These are phyloP conservation scores for Ciconia maguari DNA, from an alignment of 2,113 vertebrate species.

Conservation along the genomic window DNA sequence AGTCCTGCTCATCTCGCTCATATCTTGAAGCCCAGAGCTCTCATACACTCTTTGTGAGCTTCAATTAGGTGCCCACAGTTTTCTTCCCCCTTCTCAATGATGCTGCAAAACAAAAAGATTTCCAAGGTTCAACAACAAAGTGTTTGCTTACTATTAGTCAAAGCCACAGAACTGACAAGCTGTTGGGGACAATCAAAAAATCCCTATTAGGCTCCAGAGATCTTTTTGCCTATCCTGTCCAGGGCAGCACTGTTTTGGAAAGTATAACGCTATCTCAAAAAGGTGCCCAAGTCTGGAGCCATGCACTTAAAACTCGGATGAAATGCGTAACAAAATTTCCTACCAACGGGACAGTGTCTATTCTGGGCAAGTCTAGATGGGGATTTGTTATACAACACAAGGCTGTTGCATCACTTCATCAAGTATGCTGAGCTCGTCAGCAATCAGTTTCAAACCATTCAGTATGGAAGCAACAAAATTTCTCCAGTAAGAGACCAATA, in stretches of 20 bases:
- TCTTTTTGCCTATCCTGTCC: not conserved
- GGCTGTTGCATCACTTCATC: not conserved
- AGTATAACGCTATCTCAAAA: not conserved
- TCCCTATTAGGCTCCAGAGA: not conserved
- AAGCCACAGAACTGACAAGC: not conserved
- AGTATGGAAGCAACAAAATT: not conserved
- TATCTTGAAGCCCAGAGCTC: slow-evolving; percentile 94
- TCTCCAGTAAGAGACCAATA: not conserved
- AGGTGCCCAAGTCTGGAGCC: not conserved
- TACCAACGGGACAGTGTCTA: not conserved
- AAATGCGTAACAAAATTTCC: not conserved
- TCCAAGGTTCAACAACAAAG: slow-evolving; percentile 1
- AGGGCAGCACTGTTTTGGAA: not conserved
- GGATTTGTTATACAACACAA: not conserved
- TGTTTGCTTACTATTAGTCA: not conserved
- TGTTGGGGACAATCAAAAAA: not conserved
- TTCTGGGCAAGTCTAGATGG: not conserved
- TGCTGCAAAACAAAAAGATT: slow-evolving; percentile 76
- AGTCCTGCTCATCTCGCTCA: slow-evolving; percentile 64
- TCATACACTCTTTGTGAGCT: slow-evolving; percentile 98
- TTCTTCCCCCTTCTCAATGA: slow-evolving; percentile 97
- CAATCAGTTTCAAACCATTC: not conserved
- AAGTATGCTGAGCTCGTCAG: not conserved
- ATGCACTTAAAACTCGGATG: not conserved
- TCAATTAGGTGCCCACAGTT: slow-evolving; percentile 88